Conservation (phyloP, 1,140 invertebrate genomes). For the Drosophila orosa region DNA sequence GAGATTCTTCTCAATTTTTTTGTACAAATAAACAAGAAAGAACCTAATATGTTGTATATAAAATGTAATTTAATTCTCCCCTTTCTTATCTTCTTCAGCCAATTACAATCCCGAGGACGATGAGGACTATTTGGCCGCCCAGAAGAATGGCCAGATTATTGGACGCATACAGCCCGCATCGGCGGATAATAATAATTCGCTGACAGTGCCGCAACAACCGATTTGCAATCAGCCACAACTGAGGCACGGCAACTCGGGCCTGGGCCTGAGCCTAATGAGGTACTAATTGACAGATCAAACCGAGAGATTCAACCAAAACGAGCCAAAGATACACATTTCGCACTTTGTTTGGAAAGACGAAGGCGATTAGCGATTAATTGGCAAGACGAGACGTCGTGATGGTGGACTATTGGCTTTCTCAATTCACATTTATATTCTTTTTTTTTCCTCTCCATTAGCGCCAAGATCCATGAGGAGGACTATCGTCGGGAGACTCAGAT, state of each 20-base stretch:
- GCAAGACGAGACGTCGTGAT: constrained; percentile 18
- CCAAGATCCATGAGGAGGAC: constrained; percentile 83
- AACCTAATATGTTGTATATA: not conserved
- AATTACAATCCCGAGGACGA: constrained; percentile 84
- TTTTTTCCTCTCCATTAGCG: constrained; percentile 43
- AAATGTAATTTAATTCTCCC: not conserved
- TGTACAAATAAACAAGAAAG: not conserved
- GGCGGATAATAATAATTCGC: constrained; percentile 77
- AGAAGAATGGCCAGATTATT: constrained; percentile 74
- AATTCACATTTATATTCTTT: constrained; percentile 24
- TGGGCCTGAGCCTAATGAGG: constrained; percentile 67
- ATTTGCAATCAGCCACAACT: constrained; percentile 78
- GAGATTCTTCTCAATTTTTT: not conserved
- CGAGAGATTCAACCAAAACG: constrained; percentile 2
- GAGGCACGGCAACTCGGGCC: constrained; percentile 59
- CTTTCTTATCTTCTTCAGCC: constrained; percentile 48
- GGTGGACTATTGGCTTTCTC: constrained; percentile 29
- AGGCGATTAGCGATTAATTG: constrained; percentile 45
- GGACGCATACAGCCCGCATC: constrained; percentile 66
- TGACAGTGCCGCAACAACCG: constrained; percentile 72
- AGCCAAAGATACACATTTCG: constrained; percentile 34
- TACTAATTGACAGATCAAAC: constrained; percentile 61
- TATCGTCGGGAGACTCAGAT: constrained; percentile 82
- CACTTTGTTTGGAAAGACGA: constrained; percentile 43
- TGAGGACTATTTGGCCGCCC: constrained; percentile 67